Evolutionary conservation across 2,797 vertebrate species (phyloP), one percentile per base, ranked within the genome.

Genomic region (Neosalanx taihuensis): DNA sequence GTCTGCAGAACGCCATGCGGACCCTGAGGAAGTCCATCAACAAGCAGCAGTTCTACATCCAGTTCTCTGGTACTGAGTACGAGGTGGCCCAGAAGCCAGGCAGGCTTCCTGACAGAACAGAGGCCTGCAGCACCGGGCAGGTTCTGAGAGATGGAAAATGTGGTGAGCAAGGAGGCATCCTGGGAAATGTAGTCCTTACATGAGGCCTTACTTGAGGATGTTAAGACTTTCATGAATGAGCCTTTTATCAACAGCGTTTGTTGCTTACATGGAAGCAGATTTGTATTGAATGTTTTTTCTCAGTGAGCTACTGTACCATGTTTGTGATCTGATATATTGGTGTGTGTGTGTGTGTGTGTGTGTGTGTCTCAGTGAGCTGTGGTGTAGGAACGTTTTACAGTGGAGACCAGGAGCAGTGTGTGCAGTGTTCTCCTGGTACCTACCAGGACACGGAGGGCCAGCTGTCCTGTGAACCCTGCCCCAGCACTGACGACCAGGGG

Each of bases 31-130:
- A 95, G 91, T 95, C 97, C 76, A 94, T 99, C 87, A 95, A 94
- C 88, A 96, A 95, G 72, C 96, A 98, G 86, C 97, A 95, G 87
- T 98, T 99, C 89, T 97, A 95, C 83, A 89, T 99, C 85, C 96
- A 95, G 90, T 94, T 98, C 86, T 95, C 95, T 0, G 97, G 95
- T 77, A 94, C 94, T 0, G 96, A 97, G 78, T 98, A 98, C 23
- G 96, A 98, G 83, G 93, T 98, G 77, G 95, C 95, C 64, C 96
- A 96, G 87, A 94, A 94, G 75, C 92, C 94, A 0, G 92, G 93
- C 66, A 93, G 92, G 84, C 85, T 85, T 20, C 71, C 77, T 0
- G 95, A 96, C 58, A 93, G 85, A 31, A 86, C 87, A 0, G 94
- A 94, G 68, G 23, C 83, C 0, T 99, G 97, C 84, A 88, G 93